phyloP scores from a whole-genome alignment of 2,888 invertebrate species.

The Steinernema hermaphroditum region DNA sequence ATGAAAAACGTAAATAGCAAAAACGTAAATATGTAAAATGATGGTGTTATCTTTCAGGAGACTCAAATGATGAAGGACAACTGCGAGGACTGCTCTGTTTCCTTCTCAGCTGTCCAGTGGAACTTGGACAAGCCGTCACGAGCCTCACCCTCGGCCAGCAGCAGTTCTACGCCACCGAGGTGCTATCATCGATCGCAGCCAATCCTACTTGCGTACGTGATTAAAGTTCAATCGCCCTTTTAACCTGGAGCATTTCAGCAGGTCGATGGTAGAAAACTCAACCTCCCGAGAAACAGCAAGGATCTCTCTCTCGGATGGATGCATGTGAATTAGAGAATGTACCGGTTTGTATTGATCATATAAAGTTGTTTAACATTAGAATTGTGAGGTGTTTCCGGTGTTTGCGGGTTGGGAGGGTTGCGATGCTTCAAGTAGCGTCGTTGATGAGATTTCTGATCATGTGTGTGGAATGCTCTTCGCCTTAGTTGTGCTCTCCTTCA shows the following conservation, averaged over 20 bases:
- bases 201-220: not conserved
- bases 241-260: not conserved
- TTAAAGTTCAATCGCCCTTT: not conserved
- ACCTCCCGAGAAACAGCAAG: not conserved
- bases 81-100: not conserved
- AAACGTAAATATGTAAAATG: not conserved
- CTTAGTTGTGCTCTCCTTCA: too few species aligned
- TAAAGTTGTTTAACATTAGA: too few species aligned
- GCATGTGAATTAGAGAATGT: not conserved
- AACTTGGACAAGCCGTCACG: not conserved
- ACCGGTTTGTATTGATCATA: too few species aligned
- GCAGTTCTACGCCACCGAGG: not conserved
- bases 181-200: not conserved
- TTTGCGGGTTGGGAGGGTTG: too few species aligned
- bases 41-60: not conserved
- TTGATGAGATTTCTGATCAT: too few species aligned
- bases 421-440: too few species aligned
- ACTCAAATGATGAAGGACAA: not conserved
- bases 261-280: not conserved
- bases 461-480: too few species aligned
- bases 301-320: not conserved
- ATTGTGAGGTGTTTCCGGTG: too few species aligned
- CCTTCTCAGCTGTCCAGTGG: conserved; percentile 13
- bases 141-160: not conserved
- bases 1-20: not conserved